Evolutionary conservation across 2,797 vertebrate genomes (phyloP).

Genomic region (Pseudopleuronectes americanus): DNA sequence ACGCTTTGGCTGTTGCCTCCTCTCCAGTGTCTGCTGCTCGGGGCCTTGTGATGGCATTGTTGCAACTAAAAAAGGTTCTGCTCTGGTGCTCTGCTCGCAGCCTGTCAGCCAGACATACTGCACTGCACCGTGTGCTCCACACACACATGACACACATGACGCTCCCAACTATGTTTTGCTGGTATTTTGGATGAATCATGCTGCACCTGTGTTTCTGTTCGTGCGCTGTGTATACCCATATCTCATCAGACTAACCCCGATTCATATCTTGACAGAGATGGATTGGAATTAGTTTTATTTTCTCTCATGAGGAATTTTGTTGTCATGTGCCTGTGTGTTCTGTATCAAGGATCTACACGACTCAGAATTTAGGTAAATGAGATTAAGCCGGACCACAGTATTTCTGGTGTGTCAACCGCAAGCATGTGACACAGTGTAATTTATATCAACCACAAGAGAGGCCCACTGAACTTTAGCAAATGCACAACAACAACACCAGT

Average conservation of each 20-base stretch:
- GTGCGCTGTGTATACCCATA: slow-evolving; percentile 2
- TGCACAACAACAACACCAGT: slow-evolving; percentile 35
- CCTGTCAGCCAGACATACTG: slow-evolving; percentile 49
- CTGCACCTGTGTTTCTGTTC: slow-evolving; percentile 42
- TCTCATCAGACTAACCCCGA: slow-evolving; percentile 48
- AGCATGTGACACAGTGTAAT: slow-evolving; percentile 53
- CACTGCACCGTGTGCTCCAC: slow-evolving; percentile 27
- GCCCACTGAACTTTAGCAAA: slow-evolving; percentile 39
- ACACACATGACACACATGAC: slow-evolving; percentile 26
- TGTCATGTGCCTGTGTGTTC: slow-evolving; percentile 48
- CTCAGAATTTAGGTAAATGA: slow-evolving; percentile 34
- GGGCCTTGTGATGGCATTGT: slow-evolving; percentile 73
- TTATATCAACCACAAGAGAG: slow-evolving; percentile 53
- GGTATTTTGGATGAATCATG: slow-evolving; percentile 36
- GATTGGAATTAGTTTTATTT: slow-evolving; percentile 26
- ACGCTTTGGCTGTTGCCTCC: slow-evolving; percentile 65
- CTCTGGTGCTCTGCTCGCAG: slow-evolving; percentile 35
- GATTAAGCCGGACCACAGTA: slow-evolving; percentile 36
- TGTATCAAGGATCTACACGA: slow-evolving; percentile 30
- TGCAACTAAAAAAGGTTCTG: slow-evolving; percentile 75
- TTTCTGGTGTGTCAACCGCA: slow-evolving; percentile 46
- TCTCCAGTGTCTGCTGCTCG: slow-evolving; percentile 54
- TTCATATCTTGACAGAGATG: slow-evolving; percentile 18
- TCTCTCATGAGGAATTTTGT: slow-evolving; percentile 23
- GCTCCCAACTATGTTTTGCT: slow-evolving; percentile 33